A percentile compares a stretch with the other conserved stretches of the same genome.
These are phyloP conservation scores for Drosophila truncata DNA, from an alignment of 1,140 invertebrate species.

Conservation along the genomic window DNA sequence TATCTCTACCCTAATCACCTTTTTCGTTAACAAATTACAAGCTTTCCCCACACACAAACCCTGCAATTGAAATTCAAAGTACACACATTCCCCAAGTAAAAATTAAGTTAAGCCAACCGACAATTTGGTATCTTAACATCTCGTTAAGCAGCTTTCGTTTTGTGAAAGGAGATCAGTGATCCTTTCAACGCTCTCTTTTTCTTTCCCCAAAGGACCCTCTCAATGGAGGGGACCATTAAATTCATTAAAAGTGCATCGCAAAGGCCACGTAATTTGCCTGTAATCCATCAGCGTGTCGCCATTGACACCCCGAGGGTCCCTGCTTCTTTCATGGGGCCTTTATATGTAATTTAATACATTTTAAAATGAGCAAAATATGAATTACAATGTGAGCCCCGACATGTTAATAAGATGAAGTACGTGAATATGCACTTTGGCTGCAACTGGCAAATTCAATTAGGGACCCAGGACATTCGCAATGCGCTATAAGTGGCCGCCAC, in stretches of 20 bases:
- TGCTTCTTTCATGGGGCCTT: conserved; percentile 43
- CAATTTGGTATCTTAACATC: conserved; percentile 36
- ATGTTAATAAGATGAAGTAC: conserved; percentile 78
- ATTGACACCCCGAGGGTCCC: conserved; percentile 59
- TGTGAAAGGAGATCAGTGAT: conserved; percentile 35
- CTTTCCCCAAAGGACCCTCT: conserved; percentile 4
- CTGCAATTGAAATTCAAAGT: conserved; percentile 17
- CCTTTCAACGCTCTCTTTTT: conserved; percentile 46
- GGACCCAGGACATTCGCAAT: conserved; percentile 28
- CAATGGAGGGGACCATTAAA: conserved; percentile 59
- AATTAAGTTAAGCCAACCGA: conserved; percentile 11
- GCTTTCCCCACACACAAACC: conserved; percentile 1
- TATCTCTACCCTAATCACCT: background rate
- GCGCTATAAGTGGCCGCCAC: conserved; percentile 71
- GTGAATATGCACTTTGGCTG: conserved; percentile 53
- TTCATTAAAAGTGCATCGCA: conserved; percentile 76
- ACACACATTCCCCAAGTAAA: background rate
- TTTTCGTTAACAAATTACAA: background rate
- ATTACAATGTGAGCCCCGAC: conserved; percentile 74
- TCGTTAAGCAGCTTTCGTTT: conserved; percentile 37
- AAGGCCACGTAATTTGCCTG: conserved; percentile 65
- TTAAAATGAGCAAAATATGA: conserved; percentile 39
- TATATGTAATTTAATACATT: conserved; percentile 26
- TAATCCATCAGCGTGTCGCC: conserved; percentile 74
- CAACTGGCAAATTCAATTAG: conserved; percentile 73